Evolutionary conservation across 2,888 invertebrate genomes (phyloP), one percentile per base, ranked within the genome.

Genomic region (Priocnemis perturbator): DNA sequence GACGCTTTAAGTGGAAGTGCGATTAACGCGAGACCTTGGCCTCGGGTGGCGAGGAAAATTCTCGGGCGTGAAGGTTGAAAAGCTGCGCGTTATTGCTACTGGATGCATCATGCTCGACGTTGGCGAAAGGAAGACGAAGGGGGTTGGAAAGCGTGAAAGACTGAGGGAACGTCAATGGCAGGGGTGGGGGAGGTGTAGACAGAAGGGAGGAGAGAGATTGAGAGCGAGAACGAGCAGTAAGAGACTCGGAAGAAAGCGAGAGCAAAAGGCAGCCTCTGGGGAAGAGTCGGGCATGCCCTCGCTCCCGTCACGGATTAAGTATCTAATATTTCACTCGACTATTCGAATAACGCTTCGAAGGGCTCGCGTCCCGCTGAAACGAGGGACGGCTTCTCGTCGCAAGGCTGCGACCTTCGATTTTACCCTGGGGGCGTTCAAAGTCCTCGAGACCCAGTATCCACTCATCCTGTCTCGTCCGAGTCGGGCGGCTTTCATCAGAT

Each of bases 291-390:
- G 37, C 37, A 37, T 50, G 75, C 67, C 70, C 78, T 81, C 75
- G 79, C 64, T 67, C 67, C 68, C 69, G 79, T 73, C 76, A 71
- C 37, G 74, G 69, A 78, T 77, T 77, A 77, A 82, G 76, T 79
- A 74, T 74, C 77, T 75, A 76, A 82, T 81, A 81, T 81, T 78
- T 81, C 79, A 81, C 77, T 66, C 55, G 72, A 74, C 73, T 72
- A 78, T 79, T 78, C 74, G 77, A 77, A 71, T 69, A 73, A 79
- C 72, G 75, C 59, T 60, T 45, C 60, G 62, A 60, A 66, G 61
- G 66, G 67, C 61, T 57, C 23, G 68, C 45, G 48, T 68, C 58
- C 37, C 26, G 60, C 23, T 50, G 62, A 56, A 56, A 64, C 64
- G 55, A 60, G 3, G 2, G 52, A 69, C 58, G 63, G 56, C 62